A percentile compares a stretch with the other conserved stretches of the same genome.
Evolutionary conservation across 2,888 invertebrate species (phyloP).

Genomic region (Theretra japonica): DNA sequence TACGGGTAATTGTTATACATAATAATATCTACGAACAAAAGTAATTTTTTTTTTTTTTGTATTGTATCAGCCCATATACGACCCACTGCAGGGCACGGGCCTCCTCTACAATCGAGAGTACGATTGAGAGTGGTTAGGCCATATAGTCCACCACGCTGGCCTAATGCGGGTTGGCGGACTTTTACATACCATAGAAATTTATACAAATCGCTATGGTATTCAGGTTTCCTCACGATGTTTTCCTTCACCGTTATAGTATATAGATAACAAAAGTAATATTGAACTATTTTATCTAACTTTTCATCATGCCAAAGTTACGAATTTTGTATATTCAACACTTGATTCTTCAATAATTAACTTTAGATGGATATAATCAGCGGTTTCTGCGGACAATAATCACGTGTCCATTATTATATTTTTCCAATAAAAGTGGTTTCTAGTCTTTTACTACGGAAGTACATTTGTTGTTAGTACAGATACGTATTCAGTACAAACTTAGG

Average conservation of each 20-base stretch:
- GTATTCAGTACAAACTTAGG: constrained; percentile 1
- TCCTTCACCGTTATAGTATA: too few relatives aligned
- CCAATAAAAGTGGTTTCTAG: constrained; percentile 14
- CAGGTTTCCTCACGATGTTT: too few relatives aligned
- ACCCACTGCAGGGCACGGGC: too few relatives aligned
- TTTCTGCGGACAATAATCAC: constrained; percentile 21
- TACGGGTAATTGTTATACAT: constrained; percentile 19
- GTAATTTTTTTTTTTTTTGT: too few relatives aligned
- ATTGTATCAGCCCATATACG: too few relatives aligned
- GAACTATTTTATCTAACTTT: background rate
- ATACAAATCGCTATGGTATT: too few relatives aligned
- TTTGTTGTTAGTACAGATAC: constrained; percentile 18
- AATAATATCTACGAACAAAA: constrained; percentile 18
- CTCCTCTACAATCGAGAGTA: too few relatives aligned
- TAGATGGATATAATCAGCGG: background rate
- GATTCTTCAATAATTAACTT: background rate
- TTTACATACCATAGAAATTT: too few relatives aligned
- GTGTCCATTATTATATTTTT: constrained; percentile 4
- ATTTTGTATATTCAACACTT: constrained; percentile 10
- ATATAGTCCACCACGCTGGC: too few relatives aligned
- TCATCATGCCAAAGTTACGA: constrained; percentile 22
- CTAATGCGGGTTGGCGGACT: too few relatives aligned
- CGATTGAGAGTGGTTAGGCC: too few relatives aligned
- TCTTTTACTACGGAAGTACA: constrained; percentile 15
- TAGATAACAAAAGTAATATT: background rate